phyloP scores from a whole-genome alignment of 2,888 invertebrate genomes.

The Byasa hedistus region DNA sequence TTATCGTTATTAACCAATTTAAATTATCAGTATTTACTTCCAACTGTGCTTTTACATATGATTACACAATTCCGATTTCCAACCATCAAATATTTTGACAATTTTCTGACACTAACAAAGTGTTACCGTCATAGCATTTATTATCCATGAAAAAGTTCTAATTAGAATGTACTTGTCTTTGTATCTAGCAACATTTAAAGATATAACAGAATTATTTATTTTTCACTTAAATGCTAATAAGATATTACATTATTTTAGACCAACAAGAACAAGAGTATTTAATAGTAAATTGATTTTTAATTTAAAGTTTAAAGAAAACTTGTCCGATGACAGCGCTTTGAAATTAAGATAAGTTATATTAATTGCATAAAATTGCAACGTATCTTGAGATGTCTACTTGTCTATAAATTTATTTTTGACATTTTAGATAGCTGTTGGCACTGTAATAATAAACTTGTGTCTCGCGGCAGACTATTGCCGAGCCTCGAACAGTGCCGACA shows the following conservation, averaged over 20 bases:
- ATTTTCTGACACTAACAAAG: background rate
- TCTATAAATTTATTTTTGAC: slow-evolving; percentile 1
- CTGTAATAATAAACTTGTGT: no score
- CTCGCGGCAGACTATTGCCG: no score
- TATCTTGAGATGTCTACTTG: background rate
- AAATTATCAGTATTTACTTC: background rate
- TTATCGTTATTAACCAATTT: slow-evolving; percentile 31
- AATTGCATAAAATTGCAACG: no score
- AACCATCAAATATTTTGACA: background rate
- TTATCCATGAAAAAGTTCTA: background rate
- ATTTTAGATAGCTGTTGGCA: background rate
- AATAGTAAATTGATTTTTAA: no score
- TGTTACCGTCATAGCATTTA: background rate
- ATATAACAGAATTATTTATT: no score
- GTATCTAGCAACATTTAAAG: background rate
- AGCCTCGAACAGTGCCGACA: no score
- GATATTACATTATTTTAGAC: no score
- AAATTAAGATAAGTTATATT: no score
- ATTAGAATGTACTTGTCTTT: background rate
- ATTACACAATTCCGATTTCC: slow-evolving; percentile 18
- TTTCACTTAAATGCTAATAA: no score
- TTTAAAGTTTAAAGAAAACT: no score
- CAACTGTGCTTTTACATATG: slow-evolving; percentile 20
- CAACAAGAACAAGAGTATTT: no score
- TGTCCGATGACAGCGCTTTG: no score